Base-by-base conservation (phyloP, 2,113 vertebrate genomes). In the Pantherophis guttatus region DNA sequence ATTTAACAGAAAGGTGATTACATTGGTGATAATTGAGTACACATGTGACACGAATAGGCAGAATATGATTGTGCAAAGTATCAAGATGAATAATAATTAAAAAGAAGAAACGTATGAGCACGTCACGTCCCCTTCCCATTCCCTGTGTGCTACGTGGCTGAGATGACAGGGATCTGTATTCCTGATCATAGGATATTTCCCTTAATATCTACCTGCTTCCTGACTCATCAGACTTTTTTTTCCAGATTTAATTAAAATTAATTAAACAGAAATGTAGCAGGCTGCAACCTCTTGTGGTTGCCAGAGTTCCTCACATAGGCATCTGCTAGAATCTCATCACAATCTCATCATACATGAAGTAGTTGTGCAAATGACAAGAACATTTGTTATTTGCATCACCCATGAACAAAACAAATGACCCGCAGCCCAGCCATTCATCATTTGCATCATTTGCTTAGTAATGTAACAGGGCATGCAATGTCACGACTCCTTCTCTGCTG, bases 1-100 rank as follows among this genome's bases (percentile, higher is more conserved):
- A 52, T 88, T 81, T 88, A 88, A 88, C 39, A 88, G 87, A 88
- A 52, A 81, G 39, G 33, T 75, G 86, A 93, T 85, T 52, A 89
- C n/a, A 59, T 85, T 62, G 88, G 44, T 62, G 70, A 58, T 85
- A 93, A 91, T 17, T 89, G 44, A 91, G 53, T 48, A 55, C 26
- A 11, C 57, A 33, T 9, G 8, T 39, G 33, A 23, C 24, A 8
- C 55, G 58, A 93, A 91, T 86, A 65, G 33, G 19, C 62, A 15
- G 52, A 58, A 53, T n/a, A n/a, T 86, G 12, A 86, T 90, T 26
- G 26, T 26, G 26, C 53, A 88, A n/a, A 33, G 33, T 33, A 39
- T 75, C 70, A 75, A 75, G 70, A 39, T 75, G 70, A 75, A 75
- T 75, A 75, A 75, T 39, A 75, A 75, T 75, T 75, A 75, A 75